Evolutionary conservation across 2,113 vertebrate species (phyloP).

Genomic region (Petrocephalus microphthalmus): DNA sequence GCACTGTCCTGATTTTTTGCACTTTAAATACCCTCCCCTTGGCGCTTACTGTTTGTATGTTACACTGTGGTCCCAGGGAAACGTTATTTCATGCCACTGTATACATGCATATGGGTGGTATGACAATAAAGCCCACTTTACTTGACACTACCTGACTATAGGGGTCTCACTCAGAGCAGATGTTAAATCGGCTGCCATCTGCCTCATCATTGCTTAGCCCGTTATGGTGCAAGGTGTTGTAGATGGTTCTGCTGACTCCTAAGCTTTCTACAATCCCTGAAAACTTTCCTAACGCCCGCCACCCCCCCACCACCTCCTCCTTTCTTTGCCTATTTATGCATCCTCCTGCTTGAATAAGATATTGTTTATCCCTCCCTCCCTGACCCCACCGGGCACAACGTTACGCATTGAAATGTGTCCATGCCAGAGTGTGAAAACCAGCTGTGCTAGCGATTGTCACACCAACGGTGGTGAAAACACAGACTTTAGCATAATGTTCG

Average conservation of each 20-base stretch:
- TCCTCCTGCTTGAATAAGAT: background rate
- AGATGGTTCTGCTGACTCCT: background rate
- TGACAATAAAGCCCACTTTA: background rate
- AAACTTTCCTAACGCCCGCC: background rate
- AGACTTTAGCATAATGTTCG: slow-evolving; percentile 28
- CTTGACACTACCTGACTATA: background rate
- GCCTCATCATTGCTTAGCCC: background rate
- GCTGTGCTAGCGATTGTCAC: slow-evolving; percentile 28
- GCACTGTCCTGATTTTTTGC: background rate
- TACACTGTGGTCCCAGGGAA: background rate
- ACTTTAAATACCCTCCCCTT: background rate
- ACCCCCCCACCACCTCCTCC: background rate
- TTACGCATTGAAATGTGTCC: slow-evolving; percentile 25
- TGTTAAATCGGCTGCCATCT: background rate
- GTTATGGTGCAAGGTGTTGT: background rate
- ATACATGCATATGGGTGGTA: background rate
- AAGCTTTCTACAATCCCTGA: background rate
- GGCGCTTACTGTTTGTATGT: background rate
- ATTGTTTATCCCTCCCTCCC: slow-evolving; percentile 7
- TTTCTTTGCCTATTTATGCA: background rate
- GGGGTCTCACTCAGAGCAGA: background rate
- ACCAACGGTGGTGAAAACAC: slow-evolving; percentile 28
- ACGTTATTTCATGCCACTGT: background rate
- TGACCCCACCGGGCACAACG: slow-evolving; percentile 4
- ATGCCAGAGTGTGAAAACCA: slow-evolving; percentile 9